Conservation (phyloP, 2,888 invertebrate species). For the Perithous albicinctus region DNA sequence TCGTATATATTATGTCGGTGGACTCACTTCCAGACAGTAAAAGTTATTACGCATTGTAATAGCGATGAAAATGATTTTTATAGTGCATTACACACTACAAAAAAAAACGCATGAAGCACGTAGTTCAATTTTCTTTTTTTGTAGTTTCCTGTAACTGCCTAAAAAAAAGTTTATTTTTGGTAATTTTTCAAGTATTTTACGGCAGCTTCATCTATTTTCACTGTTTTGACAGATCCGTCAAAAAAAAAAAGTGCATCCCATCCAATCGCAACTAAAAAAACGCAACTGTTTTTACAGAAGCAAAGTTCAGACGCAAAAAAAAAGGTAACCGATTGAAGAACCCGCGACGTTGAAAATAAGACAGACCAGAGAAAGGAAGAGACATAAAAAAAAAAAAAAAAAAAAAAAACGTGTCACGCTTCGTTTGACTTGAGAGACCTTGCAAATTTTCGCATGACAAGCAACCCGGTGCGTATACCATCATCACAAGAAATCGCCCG, state of each 20-base stretch:
- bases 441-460: slow-evolving; percentile 55
- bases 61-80: background rate
- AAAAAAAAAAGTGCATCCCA: slow-evolving; percentile 10
- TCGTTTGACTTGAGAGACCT: slow-evolving; percentile 35
- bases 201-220: too few species aligned
- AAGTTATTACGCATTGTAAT: background rate
- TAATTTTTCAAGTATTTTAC: too few species aligned
- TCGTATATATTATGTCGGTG: slow-evolving; percentile 7
- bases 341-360: background rate
- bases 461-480: background rate
- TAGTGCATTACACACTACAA: too few species aligned
- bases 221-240: too few species aligned
- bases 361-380: too few species aligned
- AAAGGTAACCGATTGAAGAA: slow-evolving; percentile 1
- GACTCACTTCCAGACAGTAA: background rate
- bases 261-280: slow-evolving; percentile 23
- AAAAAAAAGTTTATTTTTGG: too few species aligned
- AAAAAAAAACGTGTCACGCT: background rate
- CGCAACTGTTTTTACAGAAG: slow-evolving; percentile 42
- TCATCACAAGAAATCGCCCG: background rate
- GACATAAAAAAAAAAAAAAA: too few species aligned
- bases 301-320: background rate
- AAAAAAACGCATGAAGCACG: too few species aligned
- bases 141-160: background rate
- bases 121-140: too few species aligned